Conservation (phyloP, 2,888 invertebrate genomes). For the Drosophila ustulata region DNA sequence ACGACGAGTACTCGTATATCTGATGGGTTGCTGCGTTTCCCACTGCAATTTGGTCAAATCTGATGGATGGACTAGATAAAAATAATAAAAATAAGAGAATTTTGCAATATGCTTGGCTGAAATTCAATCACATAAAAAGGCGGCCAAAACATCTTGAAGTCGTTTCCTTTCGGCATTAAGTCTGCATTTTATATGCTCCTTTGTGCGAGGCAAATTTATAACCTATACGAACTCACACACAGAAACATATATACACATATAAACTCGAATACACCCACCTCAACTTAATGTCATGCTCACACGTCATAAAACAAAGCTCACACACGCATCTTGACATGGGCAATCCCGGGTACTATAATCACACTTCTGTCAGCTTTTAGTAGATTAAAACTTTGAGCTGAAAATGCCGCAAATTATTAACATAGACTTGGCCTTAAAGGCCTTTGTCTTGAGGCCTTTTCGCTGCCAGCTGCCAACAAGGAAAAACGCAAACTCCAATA, state of each 20-base stretch:
- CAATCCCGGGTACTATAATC: constrained; percentile 48
- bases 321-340: constrained; percentile 41
- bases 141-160: constrained; percentile 2
- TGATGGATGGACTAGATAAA: not conserved
- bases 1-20: constrained; percentile 44
- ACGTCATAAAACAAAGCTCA: constrained; percentile 46
- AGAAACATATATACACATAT: too few species aligned
- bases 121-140: constrained; percentile 16
- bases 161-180: constrained; percentile 1
- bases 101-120: not conserved
- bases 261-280: constrained; percentile 35
- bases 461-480: too few species aligned
- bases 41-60: not conserved
- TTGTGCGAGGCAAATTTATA: constrained; percentile 38
- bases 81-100: constrained; percentile 2
- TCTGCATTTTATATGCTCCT: constrained; percentile 25
- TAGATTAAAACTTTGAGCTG: constrained; percentile 69
- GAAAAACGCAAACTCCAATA: constrained; percentile 5
- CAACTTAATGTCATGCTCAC: constrained; percentile 37
- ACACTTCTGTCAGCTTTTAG: constrained; percentile 64
- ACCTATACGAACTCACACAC: not conserved
- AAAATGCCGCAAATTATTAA: constrained; percentile 50
- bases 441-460: constrained; percentile 7
- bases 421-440: constrained; percentile 28
- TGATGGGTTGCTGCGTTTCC: constrained; percentile 29